A percentile compares a stretch with the other conserved stretches of the same genome.
Conservation (phyloP, 2,797 vertebrate species). For the Cephalopachus bancanus region DNA sequence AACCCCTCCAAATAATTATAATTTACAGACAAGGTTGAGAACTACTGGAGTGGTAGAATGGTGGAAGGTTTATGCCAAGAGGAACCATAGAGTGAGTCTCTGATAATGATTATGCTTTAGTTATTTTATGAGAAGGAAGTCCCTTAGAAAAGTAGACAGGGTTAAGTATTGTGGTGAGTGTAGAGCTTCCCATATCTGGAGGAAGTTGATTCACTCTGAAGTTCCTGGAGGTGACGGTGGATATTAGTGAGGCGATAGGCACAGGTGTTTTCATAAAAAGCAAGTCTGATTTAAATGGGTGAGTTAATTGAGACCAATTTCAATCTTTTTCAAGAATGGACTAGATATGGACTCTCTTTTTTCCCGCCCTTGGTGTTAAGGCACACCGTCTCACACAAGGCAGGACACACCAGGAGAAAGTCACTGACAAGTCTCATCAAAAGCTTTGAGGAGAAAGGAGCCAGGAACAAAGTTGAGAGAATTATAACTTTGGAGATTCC, state of each 20-base stretch:
- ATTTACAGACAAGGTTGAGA: not conserved
- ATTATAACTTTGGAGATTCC: not conserved
- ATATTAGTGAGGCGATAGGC: not conserved
- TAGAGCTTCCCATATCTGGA: not conserved
- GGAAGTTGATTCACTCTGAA: not conserved
- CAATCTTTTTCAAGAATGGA: not conserved
- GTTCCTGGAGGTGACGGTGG: not conserved
- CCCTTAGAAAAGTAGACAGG: not conserved
- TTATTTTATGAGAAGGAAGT: not conserved
- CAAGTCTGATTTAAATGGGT: not conserved
- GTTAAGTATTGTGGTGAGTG: not conserved
- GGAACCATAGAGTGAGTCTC: not conserved
- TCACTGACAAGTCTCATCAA: not conserved
- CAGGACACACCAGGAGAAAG: not conserved
- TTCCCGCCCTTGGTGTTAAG: not conserved
- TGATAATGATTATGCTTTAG: not conserved
- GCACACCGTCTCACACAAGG: not conserved
- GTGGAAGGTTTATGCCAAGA: not conserved
- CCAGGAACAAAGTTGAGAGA: not conserved
- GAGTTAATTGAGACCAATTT: not conserved
- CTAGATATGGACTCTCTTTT: not conserved
- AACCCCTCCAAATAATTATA: not conserved
- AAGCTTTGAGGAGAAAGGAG: not conserved
- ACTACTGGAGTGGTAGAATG: not conserved
- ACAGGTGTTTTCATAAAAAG: not conserved